phyloP scores from a whole-genome alignment of 2,888 invertebrate genomes.

The Noctua janthina region DNA sequence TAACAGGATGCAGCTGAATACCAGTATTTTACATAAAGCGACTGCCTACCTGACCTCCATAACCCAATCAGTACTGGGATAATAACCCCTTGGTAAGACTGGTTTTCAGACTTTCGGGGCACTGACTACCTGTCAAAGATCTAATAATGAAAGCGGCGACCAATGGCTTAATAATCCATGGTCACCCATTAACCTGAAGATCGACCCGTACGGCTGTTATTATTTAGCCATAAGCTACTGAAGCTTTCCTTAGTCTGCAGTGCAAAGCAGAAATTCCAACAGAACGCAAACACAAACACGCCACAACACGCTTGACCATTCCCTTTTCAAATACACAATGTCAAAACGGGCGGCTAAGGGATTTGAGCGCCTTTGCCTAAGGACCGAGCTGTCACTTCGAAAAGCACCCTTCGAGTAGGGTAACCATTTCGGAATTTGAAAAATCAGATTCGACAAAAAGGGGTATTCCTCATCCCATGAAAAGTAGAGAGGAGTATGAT shows the following conservation, averaged over 20 bases:
- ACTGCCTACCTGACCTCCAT: not conserved
- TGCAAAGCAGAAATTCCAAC: not conserved
- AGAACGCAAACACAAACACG: constrained; percentile 21
- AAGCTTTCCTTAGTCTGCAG: not conserved
- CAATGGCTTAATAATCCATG: not conserved
- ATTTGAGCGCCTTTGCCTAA: constrained; percentile 19
- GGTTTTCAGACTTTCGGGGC: not conserved
- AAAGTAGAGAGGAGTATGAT: too few species aligned
- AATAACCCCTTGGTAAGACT: not conserved
- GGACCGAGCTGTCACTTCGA: constrained; percentile 17
- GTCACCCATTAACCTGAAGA: not conserved
- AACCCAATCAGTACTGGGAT: not conserved
- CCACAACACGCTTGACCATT: constrained; percentile 18
- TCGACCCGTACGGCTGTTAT: not conserved
- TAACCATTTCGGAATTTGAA: not conserved
- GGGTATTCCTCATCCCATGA: too few species aligned
- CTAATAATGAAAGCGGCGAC: not conserved
- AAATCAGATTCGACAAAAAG: not conserved
- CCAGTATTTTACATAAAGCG: too few species aligned
- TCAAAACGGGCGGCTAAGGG: constrained; percentile 44
- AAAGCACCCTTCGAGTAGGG: constrained; percentile 10
- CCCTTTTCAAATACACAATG: constrained; percentile 24
- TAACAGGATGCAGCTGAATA: not conserved
- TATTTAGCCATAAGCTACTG: not conserved
- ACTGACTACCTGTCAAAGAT: not conserved